Conservation (phyloP, 2,797 vertebrate genomes). For the Macrochelys suwanniensis region DNA sequence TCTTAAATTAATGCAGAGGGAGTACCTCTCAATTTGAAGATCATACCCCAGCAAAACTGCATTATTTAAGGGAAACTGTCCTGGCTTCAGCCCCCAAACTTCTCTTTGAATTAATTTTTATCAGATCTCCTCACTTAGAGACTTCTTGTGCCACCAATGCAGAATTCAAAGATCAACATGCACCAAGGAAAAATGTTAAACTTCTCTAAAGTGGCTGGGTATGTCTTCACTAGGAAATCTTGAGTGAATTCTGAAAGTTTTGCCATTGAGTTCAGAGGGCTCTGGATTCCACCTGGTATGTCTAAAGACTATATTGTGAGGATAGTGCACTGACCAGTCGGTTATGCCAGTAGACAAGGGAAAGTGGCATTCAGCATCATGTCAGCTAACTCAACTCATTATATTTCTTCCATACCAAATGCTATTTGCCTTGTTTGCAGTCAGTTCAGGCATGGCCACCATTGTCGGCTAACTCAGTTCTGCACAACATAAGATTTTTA, state of each 20-base stretch:
- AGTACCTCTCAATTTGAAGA: too few species aligned
- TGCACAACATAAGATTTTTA: neutral
- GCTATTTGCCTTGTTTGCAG: neutral
- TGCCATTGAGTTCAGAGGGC: rapidly evolving
- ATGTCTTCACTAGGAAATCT: neutral
- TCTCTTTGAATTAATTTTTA: neutral
- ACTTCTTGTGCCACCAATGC: neutral
- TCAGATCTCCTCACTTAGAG: too few species aligned
- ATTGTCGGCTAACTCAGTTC: neutral
- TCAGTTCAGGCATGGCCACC: neutral
- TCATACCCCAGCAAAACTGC: too few species aligned
- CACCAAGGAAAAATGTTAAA: neutral
- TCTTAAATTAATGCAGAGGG: neutral
- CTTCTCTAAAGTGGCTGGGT: neutral
- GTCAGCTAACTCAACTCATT: neutral
- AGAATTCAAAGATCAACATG: neutral
- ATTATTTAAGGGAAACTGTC: neutral
- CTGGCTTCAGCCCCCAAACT: neutral
- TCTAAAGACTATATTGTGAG: neutral
- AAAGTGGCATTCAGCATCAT: neutral
- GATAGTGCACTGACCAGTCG: neutral
- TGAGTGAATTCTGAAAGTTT: neutral
- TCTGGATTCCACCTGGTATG: neutral
- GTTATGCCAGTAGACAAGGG: neutral
- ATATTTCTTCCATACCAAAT: neutral